Evolutionary conservation across 2,888 invertebrate species (phyloP).

Genomic region (Euzophera pinguis): DNA sequence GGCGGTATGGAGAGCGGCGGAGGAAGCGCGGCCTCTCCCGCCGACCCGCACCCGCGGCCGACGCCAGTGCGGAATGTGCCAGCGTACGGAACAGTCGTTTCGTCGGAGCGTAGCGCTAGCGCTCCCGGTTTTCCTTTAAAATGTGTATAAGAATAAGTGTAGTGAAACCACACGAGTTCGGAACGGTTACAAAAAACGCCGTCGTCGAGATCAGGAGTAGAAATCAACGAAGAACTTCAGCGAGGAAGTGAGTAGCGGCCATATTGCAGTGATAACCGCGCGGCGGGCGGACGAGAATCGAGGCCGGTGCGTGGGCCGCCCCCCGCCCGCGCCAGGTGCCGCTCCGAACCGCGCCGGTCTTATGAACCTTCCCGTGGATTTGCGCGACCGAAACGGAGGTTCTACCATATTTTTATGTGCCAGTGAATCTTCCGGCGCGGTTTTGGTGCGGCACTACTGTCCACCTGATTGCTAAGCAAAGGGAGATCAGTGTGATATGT

Average conservation of each 20-base stretch:
- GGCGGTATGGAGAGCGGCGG: constrained; percentile 71
- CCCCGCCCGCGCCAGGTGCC: constrained; percentile 78
- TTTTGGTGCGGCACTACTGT: constrained; percentile 57
- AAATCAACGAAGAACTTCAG: constrained; percentile 80
- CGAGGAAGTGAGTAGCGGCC: constrained; percentile 81
- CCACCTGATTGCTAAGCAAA: constrained; percentile 38
- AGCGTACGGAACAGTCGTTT: constrained; percentile 80
- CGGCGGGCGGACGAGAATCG: constrained; percentile 80
- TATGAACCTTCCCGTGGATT: constrained; percentile 79
- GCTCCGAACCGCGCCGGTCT: constrained; percentile 83
- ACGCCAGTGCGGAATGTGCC: constrained; percentile 79
- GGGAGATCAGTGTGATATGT: constrained; percentile 66
- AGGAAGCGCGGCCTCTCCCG: constrained; percentile 73
- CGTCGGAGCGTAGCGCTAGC: constrained; percentile 80
- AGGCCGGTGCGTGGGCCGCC: constrained; percentile 81
- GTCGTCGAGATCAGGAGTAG: constrained; percentile 79
- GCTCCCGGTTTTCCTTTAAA: constrained; percentile 80
- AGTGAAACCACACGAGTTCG: constrained; percentile 80
- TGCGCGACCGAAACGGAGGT: constrained; percentile 77
- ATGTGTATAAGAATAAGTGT: constrained; percentile 80
- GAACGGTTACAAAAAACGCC: constrained; percentile 76
- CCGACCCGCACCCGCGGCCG: constrained; percentile 73
- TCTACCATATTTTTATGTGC: constrained; percentile 68
- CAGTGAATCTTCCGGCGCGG: constrained; percentile 70
- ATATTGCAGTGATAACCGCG: constrained; percentile 81